phyloP scores from a whole-genome alignment of 2,797 vertebrate genomes.

The Gymnothorax reevesii region DNA sequence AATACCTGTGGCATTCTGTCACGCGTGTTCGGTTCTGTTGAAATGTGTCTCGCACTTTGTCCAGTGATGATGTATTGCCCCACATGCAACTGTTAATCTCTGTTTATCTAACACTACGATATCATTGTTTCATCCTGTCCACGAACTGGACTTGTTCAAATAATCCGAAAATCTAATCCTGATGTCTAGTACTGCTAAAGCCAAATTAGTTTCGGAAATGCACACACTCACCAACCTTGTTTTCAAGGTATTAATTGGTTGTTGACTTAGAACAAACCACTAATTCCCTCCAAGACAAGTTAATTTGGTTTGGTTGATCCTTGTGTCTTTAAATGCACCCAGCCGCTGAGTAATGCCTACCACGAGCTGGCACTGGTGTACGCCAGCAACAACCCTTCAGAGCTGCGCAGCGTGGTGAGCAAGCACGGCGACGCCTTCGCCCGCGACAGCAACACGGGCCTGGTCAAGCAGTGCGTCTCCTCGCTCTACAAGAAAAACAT shows the following conservation, averaged over 20 bases:
- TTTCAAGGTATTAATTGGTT: neutral
- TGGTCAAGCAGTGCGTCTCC: slow-evolving; percentile 96
- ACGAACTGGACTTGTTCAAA: too few relatives aligned
- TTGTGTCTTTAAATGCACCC: slow-evolving; percentile 25
- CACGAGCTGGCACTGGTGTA: slow-evolving; percentile 96
- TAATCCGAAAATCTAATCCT: too few relatives aligned
- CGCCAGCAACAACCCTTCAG: slow-evolving; percentile 91
- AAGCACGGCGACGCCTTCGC: slow-evolving; percentile 93
- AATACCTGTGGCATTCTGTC: too few relatives aligned
- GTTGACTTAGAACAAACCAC: neutral
- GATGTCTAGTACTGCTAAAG: too few relatives aligned
- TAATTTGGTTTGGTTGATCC: neutral
- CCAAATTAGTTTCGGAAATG: too few relatives aligned
- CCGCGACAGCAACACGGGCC: slow-evolving; percentile 95
- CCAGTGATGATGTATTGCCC: too few relatives aligned
- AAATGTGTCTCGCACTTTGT: too few relatives aligned
- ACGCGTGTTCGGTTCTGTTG: too few relatives aligned
- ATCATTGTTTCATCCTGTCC: too few relatives aligned
- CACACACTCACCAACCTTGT: too few relatives aligned
- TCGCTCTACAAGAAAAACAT: slow-evolving; percentile 99
- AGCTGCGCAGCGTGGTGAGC: slow-evolving; percentile 88
- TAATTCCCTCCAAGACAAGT: neutral
- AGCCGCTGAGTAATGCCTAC: slow-evolving; percentile 98
- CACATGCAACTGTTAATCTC: too few relatives aligned
- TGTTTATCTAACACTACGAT: too few relatives aligned